phyloP scores from a whole-genome alignment of 1,140 invertebrate species.

The Chrysomallon squamiferum region DNA sequence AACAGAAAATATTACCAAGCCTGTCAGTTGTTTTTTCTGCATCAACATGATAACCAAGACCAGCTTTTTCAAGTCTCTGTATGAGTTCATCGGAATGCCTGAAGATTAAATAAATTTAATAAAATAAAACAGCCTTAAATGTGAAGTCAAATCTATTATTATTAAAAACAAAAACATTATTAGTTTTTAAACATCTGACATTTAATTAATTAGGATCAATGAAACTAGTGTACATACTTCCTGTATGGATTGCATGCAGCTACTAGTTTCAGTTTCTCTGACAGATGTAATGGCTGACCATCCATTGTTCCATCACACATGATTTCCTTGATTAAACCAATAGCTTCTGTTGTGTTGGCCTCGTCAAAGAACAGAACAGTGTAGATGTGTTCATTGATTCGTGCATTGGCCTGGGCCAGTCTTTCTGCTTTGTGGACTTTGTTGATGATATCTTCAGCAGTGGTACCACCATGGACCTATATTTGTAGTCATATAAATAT shows the following conservation, averaged over 20 bases:
- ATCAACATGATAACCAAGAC: conserved; percentile 55
- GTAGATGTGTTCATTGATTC: conserved; percentile 22
- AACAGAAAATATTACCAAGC: conserved; percentile 42
- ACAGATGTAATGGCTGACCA: conserved; percentile 40
- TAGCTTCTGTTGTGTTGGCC: conserved; percentile 58
- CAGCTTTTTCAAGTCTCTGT: conserved; percentile 48
- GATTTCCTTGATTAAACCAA: conserved; percentile 56
- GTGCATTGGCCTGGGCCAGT: conserved; percentile 32
- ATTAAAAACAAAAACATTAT: no score
- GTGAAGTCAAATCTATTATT: no score
- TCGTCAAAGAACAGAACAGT: conserved; percentile 61
- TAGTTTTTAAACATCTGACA: no score
- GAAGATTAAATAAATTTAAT: neutral
- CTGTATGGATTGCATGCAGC: conserved; percentile 61
- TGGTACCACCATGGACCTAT: conserved; percentile 57
- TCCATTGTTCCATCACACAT: conserved; percentile 53
- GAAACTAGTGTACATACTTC: conserved; percentile 45
- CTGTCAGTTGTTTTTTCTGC: conserved; percentile 50
- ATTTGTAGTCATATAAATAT: neutral
- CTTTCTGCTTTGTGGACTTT: conserved; percentile 42
- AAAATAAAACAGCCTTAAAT: no score
- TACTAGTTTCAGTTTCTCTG: conserved; percentile 46
- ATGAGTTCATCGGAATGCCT: conserved; percentile 57
- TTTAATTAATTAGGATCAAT: no score
- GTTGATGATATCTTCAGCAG: conserved; percentile 33